Conservation (phyloP, 1,140 invertebrate species). For the Rhynchophorus ferrugineus region DNA sequence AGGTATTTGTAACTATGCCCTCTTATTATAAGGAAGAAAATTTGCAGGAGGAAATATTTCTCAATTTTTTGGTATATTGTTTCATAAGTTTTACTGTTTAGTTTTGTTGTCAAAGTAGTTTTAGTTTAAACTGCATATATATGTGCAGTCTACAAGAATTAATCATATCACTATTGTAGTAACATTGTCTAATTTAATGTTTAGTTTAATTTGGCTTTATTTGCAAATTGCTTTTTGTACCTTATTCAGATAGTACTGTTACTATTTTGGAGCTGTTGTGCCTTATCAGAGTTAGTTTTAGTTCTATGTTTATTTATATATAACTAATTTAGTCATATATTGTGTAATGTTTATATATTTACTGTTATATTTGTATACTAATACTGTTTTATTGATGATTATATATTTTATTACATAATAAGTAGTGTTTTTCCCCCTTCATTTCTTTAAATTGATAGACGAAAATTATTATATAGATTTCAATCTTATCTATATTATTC, state of each 20-base stretch:
- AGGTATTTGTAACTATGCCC: no score
- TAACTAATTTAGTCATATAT: background rate
- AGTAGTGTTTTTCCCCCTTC: no score
- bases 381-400: no score
- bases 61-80: background rate
- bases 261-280: slow-evolving; percentile 28
- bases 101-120: slow-evolving; percentile 2
- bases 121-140: slow-evolving; percentile 10
- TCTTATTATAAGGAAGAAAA: background rate
- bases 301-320: background rate
- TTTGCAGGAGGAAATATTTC: background rate
- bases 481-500: no score
- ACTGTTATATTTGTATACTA: background rate
- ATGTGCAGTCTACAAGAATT: slow-evolving; percentile 34
- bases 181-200: slow-evolving; percentile 8
- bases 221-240: background rate
- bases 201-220: slow-evolving; percentile 6
- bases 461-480: no score
- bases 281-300: slow-evolving; percentile 14
- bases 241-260: slow-evolving; percentile 13
- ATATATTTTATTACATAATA: no score
- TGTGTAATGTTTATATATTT: background rate
- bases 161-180: slow-evolving; percentile 35
- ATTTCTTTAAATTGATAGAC: no score
- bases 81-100: background rate